These are phyloP conservation scores for Speoplatyrhinus poulsoni DNA, from an alignment of 2,113 vertebrate species.

Conservation along the genomic window DNA sequence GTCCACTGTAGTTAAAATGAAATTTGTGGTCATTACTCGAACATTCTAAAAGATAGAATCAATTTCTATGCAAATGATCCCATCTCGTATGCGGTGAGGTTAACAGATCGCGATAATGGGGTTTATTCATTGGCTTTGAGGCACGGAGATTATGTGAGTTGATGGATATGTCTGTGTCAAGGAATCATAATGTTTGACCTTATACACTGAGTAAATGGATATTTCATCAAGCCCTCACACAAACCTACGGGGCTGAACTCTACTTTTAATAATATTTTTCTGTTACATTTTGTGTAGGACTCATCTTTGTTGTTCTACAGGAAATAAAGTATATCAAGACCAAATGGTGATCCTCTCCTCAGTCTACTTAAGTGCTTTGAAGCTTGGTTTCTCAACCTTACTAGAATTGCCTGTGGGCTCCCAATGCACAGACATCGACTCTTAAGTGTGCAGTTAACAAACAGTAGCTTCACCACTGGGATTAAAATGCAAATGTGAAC, in stretches of 20 bases:
- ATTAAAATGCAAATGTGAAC: background rate
- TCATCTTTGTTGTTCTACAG: background rate
- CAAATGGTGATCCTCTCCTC: background rate
- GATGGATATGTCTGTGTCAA: conserved; percentile 68
- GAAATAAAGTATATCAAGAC: background rate
- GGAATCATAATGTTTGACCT: conserved; percentile 67
- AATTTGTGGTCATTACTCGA: conserved; percentile 63
- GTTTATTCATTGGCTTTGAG: conserved; percentile 68
- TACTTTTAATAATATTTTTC: conserved; percentile 22
- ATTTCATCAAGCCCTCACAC: conserved; percentile 53
- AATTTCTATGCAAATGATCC: conserved; percentile 81
- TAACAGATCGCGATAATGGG: conserved; percentile 69
- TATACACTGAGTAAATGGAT: conserved; percentile 59
- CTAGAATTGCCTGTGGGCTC: conserved; percentile 7
- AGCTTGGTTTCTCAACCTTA: background rate
- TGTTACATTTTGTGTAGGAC: conserved; percentile 19
- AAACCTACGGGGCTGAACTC: conserved; percentile 18
- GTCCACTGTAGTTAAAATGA: conserved; percentile 66
- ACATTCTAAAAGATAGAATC: conserved; percentile 70
- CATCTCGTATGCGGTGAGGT: conserved; percentile 62
- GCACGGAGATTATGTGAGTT: conserved; percentile 63
- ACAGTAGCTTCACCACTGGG: background rate
- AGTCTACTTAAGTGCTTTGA: background rate
- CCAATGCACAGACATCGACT: background rate
- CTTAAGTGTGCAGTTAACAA: background rate